Percentiles rank a stretch among this genome's conserved stretches.
Conservation (phyloP, 2,113 vertebrate species). For the Peromyscus polionotus region DNA sequence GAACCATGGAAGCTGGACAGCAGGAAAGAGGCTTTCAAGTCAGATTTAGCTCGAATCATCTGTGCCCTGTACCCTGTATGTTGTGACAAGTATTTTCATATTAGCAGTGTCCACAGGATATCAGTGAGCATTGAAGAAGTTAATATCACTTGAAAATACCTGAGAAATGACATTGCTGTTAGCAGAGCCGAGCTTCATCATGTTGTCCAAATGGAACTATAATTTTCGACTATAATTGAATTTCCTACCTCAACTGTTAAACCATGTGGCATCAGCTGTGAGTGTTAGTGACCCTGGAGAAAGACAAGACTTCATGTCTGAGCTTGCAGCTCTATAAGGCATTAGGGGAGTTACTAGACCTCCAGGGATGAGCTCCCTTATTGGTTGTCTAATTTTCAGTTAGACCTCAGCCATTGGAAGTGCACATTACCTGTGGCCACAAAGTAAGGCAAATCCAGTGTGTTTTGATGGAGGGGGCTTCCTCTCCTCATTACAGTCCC, state of each 20-base stretch:
- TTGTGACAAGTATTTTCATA: not conserved
- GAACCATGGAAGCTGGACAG: not conserved
- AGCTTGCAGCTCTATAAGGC: not conserved
- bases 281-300: not conserved
- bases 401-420: not conserved
- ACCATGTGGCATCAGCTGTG: not conserved
- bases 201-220: conserved; percentile 33
- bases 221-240: conserved; percentile 4
- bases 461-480: not conserved
- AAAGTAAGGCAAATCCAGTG: not conserved
- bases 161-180: not conserved
- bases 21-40: not conserved
- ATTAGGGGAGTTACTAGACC: not conserved
- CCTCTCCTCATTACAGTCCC: not conserved
- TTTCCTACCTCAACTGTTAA: conserved; percentile 29
- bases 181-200: not conserved
- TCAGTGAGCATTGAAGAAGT: not conserved
- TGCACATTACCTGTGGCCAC: not conserved
- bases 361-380: not conserved
- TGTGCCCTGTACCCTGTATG: no score
- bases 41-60: not conserved
- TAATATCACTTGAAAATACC: conserved; percentile 20
- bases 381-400: not conserved
- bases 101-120: not conserved
- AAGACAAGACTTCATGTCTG: not conserved